These are phyloP conservation scores for Thalassoma bifasciatum DNA, from an alignment of 2,113 vertebrate species.

Conservation along the genomic window DNA sequence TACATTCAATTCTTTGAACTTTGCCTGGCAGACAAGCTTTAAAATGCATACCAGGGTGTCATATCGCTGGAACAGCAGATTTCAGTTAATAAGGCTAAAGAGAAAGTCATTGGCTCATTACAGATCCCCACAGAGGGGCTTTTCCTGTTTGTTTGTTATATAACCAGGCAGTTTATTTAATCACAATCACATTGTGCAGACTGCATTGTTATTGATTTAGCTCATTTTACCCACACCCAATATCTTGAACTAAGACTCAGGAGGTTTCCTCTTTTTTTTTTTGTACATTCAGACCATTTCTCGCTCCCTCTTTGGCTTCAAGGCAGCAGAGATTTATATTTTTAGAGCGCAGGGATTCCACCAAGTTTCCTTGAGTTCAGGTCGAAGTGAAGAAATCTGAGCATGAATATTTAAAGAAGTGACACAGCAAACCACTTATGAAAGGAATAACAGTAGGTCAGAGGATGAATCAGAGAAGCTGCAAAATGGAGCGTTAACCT, in stretches of 20 bases:
- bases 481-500: not conserved
- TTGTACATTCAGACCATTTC: not conserved
- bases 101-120: constrained; percentile 42
- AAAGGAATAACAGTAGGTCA: not conserved
- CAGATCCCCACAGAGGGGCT: constrained; percentile 13
- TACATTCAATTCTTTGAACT: not conserved
- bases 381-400: not conserved
- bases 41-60: constrained; percentile 17
- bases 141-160: constrained; percentile 31
- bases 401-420: not conserved
- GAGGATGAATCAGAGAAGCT: constrained; percentile 7
- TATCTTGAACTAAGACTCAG: not conserved
- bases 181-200: constrained; percentile 24
- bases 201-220: not conserved
- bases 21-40: not conserved
- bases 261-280: not conserved
- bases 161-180: constrained; percentile 39
- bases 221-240: not conserved
- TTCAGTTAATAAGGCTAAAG: constrained; percentile 34
- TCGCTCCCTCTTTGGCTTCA: not conserved
- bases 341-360: not conserved
- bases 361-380: not conserved
- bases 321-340: not conserved
- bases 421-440: not conserved
- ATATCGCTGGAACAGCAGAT: constrained; percentile 28